Evolutionary conservation across 2,113 vertebrate genomes (phyloP), one percentile per base, ranked within the genome.

Genomic region (Aegypius monachus): DNA sequence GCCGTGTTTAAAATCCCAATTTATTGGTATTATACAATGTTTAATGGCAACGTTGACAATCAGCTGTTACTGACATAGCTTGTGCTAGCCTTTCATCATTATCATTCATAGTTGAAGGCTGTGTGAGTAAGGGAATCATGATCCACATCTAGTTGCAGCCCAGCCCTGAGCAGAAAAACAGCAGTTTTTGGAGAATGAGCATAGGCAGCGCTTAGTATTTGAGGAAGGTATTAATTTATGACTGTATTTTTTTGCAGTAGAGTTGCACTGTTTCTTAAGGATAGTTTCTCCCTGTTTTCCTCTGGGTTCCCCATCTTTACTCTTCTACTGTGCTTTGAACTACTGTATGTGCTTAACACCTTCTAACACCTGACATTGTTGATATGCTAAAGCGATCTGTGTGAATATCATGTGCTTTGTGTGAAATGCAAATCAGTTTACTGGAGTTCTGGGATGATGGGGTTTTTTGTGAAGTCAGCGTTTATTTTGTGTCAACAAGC

Each of bases 181-280:
- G 31, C 21, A 29, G 34, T 40, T 88, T 62, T 31, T 75, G 61
- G 31, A 36, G 13, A 72, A 67, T 25, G 14, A 92, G 55, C 40
- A 16, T 29, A 42, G 12, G 5, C 20, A 43, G 47, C 2, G 0
- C 36, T 75, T 93, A 21, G 3, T 47, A 47, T 71, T 73, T 58
- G 34, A 73, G 62, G 23, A 93, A 20, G 56, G 3, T 36, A 58
- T 77, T 58, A 16, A 20, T 48, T 61, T 63, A 43, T 72, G 90
- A 19, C 23, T 72, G 6, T 31, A 7, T 61, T 34, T 12, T 48
- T 63, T 89, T 81, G 27, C 31, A 63, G n/a, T 52, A 47, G 21
- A 80, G 27, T 83, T 81, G 56, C 36, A 73, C 31, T 21, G 74
- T 95, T 94, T 95, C 91, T 93, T 96, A 68, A 91, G 86, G 73